Conservation (phyloP, 2,888 invertebrate species). For the Romanomermis culicivorax region DNA sequence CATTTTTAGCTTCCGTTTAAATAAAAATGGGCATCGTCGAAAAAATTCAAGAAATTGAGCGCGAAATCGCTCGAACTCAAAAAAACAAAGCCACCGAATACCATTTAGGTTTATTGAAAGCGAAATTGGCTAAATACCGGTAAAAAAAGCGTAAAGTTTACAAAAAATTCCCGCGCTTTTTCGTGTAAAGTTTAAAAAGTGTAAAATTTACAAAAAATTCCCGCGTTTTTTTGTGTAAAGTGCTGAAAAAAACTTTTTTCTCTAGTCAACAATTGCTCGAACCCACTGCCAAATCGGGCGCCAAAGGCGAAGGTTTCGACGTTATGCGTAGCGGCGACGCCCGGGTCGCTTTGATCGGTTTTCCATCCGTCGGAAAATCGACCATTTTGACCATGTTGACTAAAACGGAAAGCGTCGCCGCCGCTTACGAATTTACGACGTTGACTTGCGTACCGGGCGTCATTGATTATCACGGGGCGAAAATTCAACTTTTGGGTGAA, state of each 20-base stretch:
- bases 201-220: no score
- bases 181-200: no score
- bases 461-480: slow-evolving; percentile 91
- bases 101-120: slow-evolving; percentile 88
- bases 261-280: slow-evolving; percentile 81
- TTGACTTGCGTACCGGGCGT: slow-evolving; percentile 97
- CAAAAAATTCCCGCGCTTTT: no score
- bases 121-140: slow-evolving; percentile 36
- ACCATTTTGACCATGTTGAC: slow-evolving; percentile 83
- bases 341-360: slow-evolving; percentile 84
- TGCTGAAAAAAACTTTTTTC: slow-evolving; percentile 79
- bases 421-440: slow-evolving; percentile 95
- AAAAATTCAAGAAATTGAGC: slow-evolving; percentile 94
- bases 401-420: slow-evolving; percentile 84
- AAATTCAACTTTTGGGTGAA: slow-evolving; percentile 60
- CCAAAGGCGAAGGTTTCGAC: slow-evolving; percentile 84
- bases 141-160: no score
- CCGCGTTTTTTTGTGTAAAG: no score
- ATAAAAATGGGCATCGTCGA: slow-evolving; percentile 88
- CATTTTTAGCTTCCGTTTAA: no score
- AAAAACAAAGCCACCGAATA: slow-evolving; percentile 99
- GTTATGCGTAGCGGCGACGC: slow-evolving; percentile 98
- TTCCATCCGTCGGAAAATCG: slow-evolving; percentile 95
- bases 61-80: slow-evolving; percentile 90
- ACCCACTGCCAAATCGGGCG: slow-evolving; percentile 65